Evolutionary conservation across 2,113 vertebrate genomes (phyloP).

Genomic region (Donacobius atricapilla): DNA sequence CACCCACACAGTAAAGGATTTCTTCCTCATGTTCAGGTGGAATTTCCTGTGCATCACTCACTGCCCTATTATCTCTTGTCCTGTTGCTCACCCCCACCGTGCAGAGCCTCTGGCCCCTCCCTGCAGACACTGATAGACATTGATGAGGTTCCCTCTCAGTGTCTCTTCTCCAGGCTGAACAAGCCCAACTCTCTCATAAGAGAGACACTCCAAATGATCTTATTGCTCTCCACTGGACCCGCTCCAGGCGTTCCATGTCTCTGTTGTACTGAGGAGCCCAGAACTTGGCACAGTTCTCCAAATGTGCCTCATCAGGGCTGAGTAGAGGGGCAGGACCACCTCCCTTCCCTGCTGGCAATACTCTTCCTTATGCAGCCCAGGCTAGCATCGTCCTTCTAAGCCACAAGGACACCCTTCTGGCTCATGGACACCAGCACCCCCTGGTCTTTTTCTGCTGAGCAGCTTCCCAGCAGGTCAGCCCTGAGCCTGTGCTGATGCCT

Average conservation of each 20-base stretch:
- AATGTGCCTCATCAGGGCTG: neutral
- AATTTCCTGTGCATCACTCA: rapidly evolving
- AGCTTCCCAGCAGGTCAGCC: neutral
- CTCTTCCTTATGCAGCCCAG: neutral
- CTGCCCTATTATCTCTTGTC: neutral
- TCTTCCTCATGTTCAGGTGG: neutral
- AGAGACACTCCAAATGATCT: neutral
- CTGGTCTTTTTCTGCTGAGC: neutral
- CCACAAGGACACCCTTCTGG: neutral
- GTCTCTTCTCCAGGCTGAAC: neutral
- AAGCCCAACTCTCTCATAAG: neutral
- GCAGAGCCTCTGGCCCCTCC: neutral
- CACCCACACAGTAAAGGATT: neutral
- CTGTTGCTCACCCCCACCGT: rapidly evolving
- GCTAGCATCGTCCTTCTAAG: neutral
- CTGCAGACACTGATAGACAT: neutral
- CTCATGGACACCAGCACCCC: neutral
- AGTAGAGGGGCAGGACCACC: neutral
- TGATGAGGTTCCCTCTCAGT: neutral
- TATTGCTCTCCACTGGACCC: no score
- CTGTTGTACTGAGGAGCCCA: neutral
- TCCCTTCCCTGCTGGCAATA: neutral
- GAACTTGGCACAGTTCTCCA: neutral
- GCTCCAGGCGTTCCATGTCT: neutral
- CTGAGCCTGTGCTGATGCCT: neutral